Evolutionary conservation across 2,888 invertebrate genomes (phyloP), one percentile per base, ranked within the genome.

Genomic region (Rugalucina vietnamica): DNA sequence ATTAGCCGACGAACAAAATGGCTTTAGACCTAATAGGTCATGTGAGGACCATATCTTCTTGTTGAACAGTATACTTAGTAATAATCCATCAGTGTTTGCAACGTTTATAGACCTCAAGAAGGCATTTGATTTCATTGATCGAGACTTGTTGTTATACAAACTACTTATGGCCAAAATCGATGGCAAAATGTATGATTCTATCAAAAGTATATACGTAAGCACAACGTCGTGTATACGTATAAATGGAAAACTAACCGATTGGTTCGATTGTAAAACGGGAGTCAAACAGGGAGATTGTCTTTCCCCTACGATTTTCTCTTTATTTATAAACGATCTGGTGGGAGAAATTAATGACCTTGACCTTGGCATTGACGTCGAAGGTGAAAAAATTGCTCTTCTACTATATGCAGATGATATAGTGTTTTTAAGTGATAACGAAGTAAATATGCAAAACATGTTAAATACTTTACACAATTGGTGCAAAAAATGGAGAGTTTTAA

Each of bases 51-150:
- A n/a, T n/a, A n/a, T n/a, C n/a, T n/a, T n/a, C n/a, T n/a, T n/a
- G n/a, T n/a, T n/a, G n/a, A n/a, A n/a, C n/a, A n/a, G n/a, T n/a
- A n/a, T n/a, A n/a, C n/a, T n/a, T n/a, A n/a, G n/a, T n/a, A n/a
- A n/a, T n/a, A n/a, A n/a, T n/a, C n/a, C n/a, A n/a, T n/a, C n/a
- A n/a, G 77, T 82, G 12, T 74, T 82, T 50, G 65, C 49, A 36
- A 70, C 78, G 14, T 74, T 78, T 37, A 50, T 70, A 24, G 82
- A 82, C 57, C 27, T 82, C 12, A n/a, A 74, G 74, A 79, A 78
- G 60, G 73, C 74, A 0, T 81, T 81, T 43, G 73, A 77, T 34
- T 50, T n/a, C 5, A 69, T 77, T 21, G 73, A 81, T 27, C 43
- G 72, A 18, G 54, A 81, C 0, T n/a, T 37, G 5, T 65, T 81